phyloP scores from a whole-genome alignment of 1,140 invertebrate genomes.

The Hirudo medicinalis region DNA sequence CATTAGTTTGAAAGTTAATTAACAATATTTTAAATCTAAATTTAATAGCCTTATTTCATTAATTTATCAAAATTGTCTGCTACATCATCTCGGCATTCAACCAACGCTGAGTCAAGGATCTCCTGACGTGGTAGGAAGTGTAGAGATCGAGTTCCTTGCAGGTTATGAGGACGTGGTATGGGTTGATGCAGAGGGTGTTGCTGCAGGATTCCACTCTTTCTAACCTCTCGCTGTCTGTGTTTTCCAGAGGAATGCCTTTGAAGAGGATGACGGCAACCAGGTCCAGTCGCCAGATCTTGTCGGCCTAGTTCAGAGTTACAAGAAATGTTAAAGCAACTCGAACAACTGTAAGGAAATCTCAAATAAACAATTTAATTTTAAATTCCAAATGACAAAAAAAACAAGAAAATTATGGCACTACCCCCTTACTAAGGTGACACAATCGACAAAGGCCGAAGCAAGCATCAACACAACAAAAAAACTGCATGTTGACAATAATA shows the following conservation, averaged over 20 bases:
- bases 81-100: not conserved
- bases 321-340: too few relatives aligned
- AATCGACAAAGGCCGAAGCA: too few relatives aligned
- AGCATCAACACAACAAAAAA: not conserved
- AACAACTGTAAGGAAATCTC: too few relatives aligned
- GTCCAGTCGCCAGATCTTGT: slow-evolving; percentile 98
- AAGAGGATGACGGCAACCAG: slow-evolving; percentile 99
- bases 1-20: not conserved
- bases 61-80: not conserved
- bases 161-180: slow-evolving; percentile 98
- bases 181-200: slow-evolving; percentile 94
- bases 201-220: slow-evolving; percentile 93
- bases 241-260: slow-evolving; percentile 85
- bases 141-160: slow-evolving; percentile 95
- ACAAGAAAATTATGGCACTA: too few relatives aligned
- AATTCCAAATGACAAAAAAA: too few relatives aligned
- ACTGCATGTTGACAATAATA: too few relatives aligned
- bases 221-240: slow-evolving; percentile 92
- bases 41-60: too few relatives aligned
- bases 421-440: too few relatives aligned
- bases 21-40: not conserved
- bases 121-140: slow-evolving; percentile 88
- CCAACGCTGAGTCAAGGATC: slow-evolving; percentile 69
- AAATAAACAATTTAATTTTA: too few relatives aligned
- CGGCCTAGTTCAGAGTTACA: slow-evolving; percentile 60